Conservation (phyloP, 2,888 invertebrate genomes). For the Drosophila melanosoma region DNA sequence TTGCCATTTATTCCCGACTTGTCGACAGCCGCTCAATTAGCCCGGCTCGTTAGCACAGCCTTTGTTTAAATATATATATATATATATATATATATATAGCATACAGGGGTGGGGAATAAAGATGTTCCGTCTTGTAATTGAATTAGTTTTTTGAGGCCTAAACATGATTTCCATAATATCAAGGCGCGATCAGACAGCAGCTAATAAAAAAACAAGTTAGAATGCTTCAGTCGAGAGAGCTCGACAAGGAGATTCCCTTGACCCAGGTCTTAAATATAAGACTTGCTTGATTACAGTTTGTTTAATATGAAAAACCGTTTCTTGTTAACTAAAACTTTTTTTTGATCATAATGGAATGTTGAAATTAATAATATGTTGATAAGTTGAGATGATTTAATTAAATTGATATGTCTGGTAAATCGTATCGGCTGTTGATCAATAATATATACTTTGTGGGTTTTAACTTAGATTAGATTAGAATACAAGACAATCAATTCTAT, state of each 20-base stretch:
- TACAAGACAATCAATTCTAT: constrained; percentile 30
- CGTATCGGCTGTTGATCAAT: neutral
- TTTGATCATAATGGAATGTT: neutral
- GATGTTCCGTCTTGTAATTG: constrained; percentile 47
- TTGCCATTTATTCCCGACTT: constrained; percentile 50
- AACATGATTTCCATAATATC: constrained; percentile 63
- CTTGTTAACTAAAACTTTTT: neutral
- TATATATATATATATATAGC: constrained; percentile 28
- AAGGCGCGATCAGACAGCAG: constrained; percentile 46
- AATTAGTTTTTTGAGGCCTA: constrained; percentile 31
- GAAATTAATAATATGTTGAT: neutral
- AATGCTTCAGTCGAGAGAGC: neutral
- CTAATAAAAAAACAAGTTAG: neutral
- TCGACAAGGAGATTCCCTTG: neutral
- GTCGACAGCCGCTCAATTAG: constrained; percentile 30
- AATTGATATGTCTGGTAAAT: neutral
- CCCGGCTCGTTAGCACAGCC: constrained; percentile 36
- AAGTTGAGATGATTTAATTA: neutral
- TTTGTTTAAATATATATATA: constrained; percentile 44
- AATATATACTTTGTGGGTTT: neutral
- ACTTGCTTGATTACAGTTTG: neutral
- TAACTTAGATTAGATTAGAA: neutral
- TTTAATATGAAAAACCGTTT: neutral
- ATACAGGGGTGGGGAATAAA: neutral
- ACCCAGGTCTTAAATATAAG: neutral